Evolutionary conservation across 2,888 invertebrate genomes (phyloP), one percentile per base, ranked within the genome.

Genomic region (Callimorpha dominula): DNA sequence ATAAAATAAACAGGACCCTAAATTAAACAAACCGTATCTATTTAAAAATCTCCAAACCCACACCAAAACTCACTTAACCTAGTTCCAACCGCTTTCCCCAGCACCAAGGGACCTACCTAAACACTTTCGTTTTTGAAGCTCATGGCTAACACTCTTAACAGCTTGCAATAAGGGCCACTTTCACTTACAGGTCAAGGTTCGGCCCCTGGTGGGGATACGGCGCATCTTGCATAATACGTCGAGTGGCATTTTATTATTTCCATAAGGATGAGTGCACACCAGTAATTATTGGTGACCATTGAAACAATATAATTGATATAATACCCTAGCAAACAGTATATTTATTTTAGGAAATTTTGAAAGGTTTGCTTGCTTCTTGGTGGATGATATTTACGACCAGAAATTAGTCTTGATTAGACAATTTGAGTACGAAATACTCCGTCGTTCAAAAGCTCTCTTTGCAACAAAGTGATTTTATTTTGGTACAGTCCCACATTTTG

Each of bases 181-280:
- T 82, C 83, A 76, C 82, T 79, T 42, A 43, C 80, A 68, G 84
- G 83, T 83, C 84, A 83, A 83, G 83, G 83, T 83, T 77, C 43
- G 67, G 20, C 71, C 62, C 72, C 20, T 43, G 54, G 80, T 71
- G 77, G 78, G 78, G 81, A 67, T 50, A 70, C 64, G 65, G 57
- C 72, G 70, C 73, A 66, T 74, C 65, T 71, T 62, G 75, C 71
- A 52, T 80, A 80, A 83, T 68, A 54, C 50, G 68, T 63, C 43
- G 52, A 46, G 17, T 67, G 64, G 65, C 14, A 72, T 70, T 69
- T 72, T 71, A 49, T 42, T 57, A 52, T 77, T 68, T 72, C 50
- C 43, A 57, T 74, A 70, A 69, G 7, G 70, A 40, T 65, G 62
- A n/a, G 49, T 65, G 8, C 62, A 74, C 71, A 71, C n/a, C 31